Base-by-base conservation (phyloP, 2,888 invertebrate genomes). In the Drosophila bunnanda region DNA sequence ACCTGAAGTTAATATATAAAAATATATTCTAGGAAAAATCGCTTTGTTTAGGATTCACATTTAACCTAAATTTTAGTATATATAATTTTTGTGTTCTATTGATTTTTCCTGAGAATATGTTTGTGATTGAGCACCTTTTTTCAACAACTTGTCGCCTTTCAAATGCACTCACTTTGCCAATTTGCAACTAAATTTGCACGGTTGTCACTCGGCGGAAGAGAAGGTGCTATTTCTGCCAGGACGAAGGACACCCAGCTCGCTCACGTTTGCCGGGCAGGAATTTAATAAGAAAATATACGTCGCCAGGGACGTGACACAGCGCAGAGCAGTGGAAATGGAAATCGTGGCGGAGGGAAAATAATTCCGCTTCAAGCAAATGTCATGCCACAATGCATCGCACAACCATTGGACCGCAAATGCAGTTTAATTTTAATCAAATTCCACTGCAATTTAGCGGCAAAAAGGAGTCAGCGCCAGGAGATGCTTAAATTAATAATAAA, bases 341-440 rank as follows among this genome's bases (percentile, higher is more conserved):
- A 50, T 48, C 30, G 10, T 28, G 12, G 43, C 36, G 30, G 36
- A 10, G 53, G 20, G 32, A 17, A 20, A 52, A 52, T 52, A 38
- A 66, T 57, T 72, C 55, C 50, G 52, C 52, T 67, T 65, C 69
- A 78, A 79, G 54, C 72, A 71, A 81, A 69, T 79, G 75, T 50
- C 72, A 67, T 67, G 76, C 77, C 79, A 70, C 50, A 52, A 52
- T 34, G 50, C 48, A 50, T 58, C 15, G 6, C 52, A 44, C n/a
- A 34, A 56, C 20, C 50, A 15, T 34, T 52, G 58, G 61, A 75
- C 80, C 66, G 66, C 66, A 67, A 78, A 54, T 66, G 53, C 77
- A 82, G 78, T 80, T 83, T 79, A 82, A 79, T 78, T 83, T 78
- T 78, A 81, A 86, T 87, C 78, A 77, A 76, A 86, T 79, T 78